phyloP scores from a whole-genome alignment of 2,797 vertebrate genomes.

The Poeciliopsis turneri region DNA sequence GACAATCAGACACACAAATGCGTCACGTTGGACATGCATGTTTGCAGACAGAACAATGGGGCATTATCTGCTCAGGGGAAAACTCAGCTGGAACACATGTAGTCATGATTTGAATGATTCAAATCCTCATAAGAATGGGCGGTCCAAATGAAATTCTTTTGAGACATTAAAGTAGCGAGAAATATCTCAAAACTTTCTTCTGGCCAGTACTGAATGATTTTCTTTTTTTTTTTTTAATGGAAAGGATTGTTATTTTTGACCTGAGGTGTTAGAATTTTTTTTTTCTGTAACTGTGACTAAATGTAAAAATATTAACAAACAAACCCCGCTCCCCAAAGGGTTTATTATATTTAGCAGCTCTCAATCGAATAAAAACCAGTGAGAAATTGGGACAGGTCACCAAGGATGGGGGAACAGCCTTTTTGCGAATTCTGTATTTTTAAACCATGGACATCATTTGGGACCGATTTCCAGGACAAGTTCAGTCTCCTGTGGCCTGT shows the following conservation, averaged over 20 bases:
- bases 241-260: not conserved
- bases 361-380: slow-evolving; percentile 30
- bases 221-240: not conserved
- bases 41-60: slow-evolving; percentile 30
- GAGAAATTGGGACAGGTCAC: slow-evolving; percentile 69
- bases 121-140: not conserved
- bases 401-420: slow-evolving; percentile 64
- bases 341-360: slow-evolving; percentile 28
- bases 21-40: slow-evolving; percentile 36
- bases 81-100: not conserved
- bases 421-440: slow-evolving; percentile 76
- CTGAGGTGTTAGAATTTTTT: not conserved
- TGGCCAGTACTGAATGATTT: not conserved
- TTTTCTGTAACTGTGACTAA: slow-evolving; percentile 1
- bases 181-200: not conserved
- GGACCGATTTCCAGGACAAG: slow-evolving; percentile 73
- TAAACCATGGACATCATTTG: slow-evolving; percentile 70
- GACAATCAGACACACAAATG: slow-evolving; percentile 54
- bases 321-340: not conserved
- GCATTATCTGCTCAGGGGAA: slow-evolving; percentile 34
- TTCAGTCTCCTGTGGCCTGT: slow-evolving; percentile 69
- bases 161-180: not conserved
- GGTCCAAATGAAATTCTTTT: not conserved
- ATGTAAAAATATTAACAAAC: not conserved
- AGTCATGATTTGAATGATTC: slow-evolving; percentile 4